These are phyloP conservation scores for Galleria mellonella DNA, from an alignment of 1,140 invertebrate species.

Conservation along the genomic window DNA sequence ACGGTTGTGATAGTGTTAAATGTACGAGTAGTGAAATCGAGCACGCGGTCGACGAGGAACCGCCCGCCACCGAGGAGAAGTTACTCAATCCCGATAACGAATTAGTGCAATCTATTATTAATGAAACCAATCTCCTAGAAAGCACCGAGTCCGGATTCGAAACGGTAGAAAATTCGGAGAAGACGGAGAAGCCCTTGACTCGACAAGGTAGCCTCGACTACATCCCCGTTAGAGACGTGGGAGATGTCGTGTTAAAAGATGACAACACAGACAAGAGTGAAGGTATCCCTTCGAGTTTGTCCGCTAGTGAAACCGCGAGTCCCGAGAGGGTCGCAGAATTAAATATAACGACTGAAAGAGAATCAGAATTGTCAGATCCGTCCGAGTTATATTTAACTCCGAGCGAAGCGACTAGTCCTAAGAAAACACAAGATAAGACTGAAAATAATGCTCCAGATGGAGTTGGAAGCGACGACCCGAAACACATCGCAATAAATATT, in stretches of 20 bases:
- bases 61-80: conserved; percentile 19
- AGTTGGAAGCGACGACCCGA: conserved; percentile 69
- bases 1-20: conserved; percentile 66
- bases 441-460: conserved; percentile 73
- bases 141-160: conserved; percentile 54
- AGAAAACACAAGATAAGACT: conserved; percentile 62
- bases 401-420: conserved; percentile 74
- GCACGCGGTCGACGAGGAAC: conserved; percentile 60
- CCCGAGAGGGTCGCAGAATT: conserved; percentile 62
- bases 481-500: conserved; percentile 64
- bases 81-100: conserved; percentile 56
- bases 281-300: conserved; percentile 67
- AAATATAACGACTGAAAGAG: conserved; percentile 48
- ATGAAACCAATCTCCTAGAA: conserved; percentile 67
- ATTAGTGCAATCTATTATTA: conserved; percentile 76
- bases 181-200: conserved; percentile 75
- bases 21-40: conserved; percentile 54
- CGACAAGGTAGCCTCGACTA: conserved; percentile 69
- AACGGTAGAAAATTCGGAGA: conserved; percentile 57
- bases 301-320: conserved; percentile 66
- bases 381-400: conserved; percentile 78
- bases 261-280: conserved; percentile 67
- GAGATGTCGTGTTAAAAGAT: conserved; percentile 54
- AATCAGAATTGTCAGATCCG: conserved; percentile 73
- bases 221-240: conserved; percentile 70